Base-by-base conservation (phyloP, 2,797 vertebrate species). In the Bradypodion ventrale region DNA sequence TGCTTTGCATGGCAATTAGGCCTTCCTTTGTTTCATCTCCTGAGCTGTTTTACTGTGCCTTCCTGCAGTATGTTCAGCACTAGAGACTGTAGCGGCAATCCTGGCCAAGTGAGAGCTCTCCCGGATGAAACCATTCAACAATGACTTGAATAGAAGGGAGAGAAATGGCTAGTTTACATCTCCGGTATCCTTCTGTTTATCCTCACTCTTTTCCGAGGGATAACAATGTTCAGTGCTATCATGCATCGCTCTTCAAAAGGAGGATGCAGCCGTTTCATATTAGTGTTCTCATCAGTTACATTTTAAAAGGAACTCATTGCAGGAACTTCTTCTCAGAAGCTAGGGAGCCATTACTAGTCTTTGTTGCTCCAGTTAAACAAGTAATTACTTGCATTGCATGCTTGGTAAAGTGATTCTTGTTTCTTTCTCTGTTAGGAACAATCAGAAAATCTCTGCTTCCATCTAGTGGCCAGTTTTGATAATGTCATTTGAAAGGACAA, bases 1-100 rank as follows among this genome's bases (percentile, higher is more conserved):
- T 96, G 96, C 96, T 95, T 96, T 83, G 96, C 96, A 97, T 97
- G 94, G 93, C 96, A 97, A 97, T 96, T 95, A 97, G 96, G 94
- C 94, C 90, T 95, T 29, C 19, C 96, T 97, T 97, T 97, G 97
- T 97, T 97, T 97, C 94, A 92, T 95, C 94, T 92, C 86, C 92
- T 92, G 86, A 91, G 76, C 86, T 66, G 85, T 89, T 94, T 93
- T n/a, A 90, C 90, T 76, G 82, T 87, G 89, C 88, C 93, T 95
- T 94, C 92, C 93, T 91, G 93, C 92, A 91, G 87, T 87, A 93
- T 78, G 73, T 89, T 93, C 89, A 78, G 32, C 81, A 89, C 91
- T 91, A 86, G 89, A 92, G 93, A 92, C 93, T 92, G 89, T 91
- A 86, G 86, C 89, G 86, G 84, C 87, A 91, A 88, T 80, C 87